Percentiles rank a stretch among this genome's conserved stretches.
Evolutionary conservation across 2,113 vertebrate species (phyloP).

Genomic region (Agapornis roseicollis): DNA sequence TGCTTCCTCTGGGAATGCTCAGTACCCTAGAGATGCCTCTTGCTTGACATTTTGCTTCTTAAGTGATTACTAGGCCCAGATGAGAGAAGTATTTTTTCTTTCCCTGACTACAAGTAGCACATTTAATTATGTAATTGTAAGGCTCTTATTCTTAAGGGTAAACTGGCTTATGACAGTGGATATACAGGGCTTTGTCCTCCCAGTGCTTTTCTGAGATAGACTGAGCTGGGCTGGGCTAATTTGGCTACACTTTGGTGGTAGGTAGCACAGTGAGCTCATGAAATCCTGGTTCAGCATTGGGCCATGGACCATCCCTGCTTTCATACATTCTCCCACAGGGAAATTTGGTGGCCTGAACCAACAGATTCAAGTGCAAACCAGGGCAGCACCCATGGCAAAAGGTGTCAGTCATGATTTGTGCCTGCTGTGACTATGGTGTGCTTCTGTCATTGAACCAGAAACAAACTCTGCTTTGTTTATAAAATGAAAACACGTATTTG

Average conservation of each 20-base stretch:
- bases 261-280: not conserved
- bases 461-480: not conserved
- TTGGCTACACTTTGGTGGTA: not conserved
- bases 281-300: not conserved
- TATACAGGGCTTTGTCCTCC: not conserved
- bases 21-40: constrained; percentile 50
- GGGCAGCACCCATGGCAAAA: not conserved
- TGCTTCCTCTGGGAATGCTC: constrained; percentile 72
- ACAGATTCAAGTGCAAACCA: not conserved
- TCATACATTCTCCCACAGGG: not conserved
- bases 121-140: not conserved
- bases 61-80: constrained; percentile 22
- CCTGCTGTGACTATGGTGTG: not conserved
- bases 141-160: not conserved
- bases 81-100: not conserved
- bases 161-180: not conserved
- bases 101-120: not conserved
- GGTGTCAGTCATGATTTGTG: not conserved
- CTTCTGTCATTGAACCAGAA: not conserved
- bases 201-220: not conserved
- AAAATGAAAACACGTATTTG: not conserved
- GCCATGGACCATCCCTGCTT: not conserved
- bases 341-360: not conserved
- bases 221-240: not conserved
- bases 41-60: constrained; percentile 63